Conservation (phyloP, 1,140 invertebrate genomes). For the Monomorium pharaonis region DNA sequence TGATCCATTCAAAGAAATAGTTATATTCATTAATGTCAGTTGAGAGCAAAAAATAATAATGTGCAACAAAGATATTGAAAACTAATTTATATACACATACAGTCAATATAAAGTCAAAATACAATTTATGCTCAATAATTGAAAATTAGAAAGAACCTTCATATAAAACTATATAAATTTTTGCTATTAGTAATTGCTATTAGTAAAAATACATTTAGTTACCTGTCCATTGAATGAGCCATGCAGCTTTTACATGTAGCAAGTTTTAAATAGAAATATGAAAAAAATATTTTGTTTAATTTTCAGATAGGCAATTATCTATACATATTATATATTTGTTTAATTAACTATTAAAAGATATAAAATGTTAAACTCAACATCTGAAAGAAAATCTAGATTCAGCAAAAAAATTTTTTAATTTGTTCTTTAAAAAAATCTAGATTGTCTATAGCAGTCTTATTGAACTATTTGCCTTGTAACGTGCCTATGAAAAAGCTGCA, state of each 20-base stretch:
- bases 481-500: slow-evolving; percentile 69
- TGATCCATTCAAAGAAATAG: slow-evolving; percentile 4
- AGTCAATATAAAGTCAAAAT: neutral
- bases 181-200: slow-evolving; percentile 14
- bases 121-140: slow-evolving; percentile 15
- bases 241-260: slow-evolving; percentile 68
- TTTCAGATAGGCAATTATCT: neutral
- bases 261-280: slow-evolving; percentile 25
- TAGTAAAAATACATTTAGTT: slow-evolving; percentile 1
- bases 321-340: slow-evolving; percentile 11
- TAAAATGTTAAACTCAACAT: neutral
- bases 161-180: slow-evolving; percentile 35
- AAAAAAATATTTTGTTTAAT: neutral
- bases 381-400: neutral
- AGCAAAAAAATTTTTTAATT: neutral
- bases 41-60: slow-evolving; percentile 27
- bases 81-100: slow-evolving; percentile 27
- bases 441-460: neutral
- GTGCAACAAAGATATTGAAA: slow-evolving; percentile 11
- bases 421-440: slow-evolving; percentile 14
- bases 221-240: slow-evolving; percentile 27
- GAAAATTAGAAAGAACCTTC: neutral
- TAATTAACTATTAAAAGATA: neutral
- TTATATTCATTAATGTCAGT: slow-evolving; percentile 46
- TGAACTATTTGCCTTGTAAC: slow-evolving; percentile 61